Evolutionary conservation across 2,888 invertebrate species (phyloP), one percentile per base, ranked within the genome.

Genomic region (Itoplectis maculator): DNA sequence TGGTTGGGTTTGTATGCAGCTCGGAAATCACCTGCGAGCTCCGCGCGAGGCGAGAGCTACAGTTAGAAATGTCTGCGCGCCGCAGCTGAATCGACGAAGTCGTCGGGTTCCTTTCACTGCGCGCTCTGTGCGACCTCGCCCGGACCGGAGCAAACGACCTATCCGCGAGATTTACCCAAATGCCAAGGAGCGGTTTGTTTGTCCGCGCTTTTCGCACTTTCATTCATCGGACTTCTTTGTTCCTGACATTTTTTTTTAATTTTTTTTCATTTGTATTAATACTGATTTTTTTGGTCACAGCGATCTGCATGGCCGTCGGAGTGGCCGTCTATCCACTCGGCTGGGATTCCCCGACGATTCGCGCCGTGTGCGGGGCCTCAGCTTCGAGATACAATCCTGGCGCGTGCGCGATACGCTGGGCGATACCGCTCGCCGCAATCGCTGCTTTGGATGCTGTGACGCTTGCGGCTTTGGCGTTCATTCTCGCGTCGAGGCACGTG

Each of bases 371-470:
- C 90, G 98, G 98, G 0, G 95, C 96, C 11, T 95, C 96, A 0
- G 96, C 97, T 0, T 96, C 96, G 88, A 92, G 92, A 78, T 94
- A 93, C 89, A 92, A 94, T 89, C 91, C 95, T 90, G 99, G 98
- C 47, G 95, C 96, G 29, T 99, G 99, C 92, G 96, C 96, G 84
- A 95, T 99, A 74, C 95, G 98, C 89, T 98, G 98, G 98, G 98
- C 98, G 4, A 98, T 97, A 93, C 95, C 98, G 11, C 94, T 99
- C 88, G 98, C 98, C 6, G 96, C 97, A 81, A 98, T 99, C 83
- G 98, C 97, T 0, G 96, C 97, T 75, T 93, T 97, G 86, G 98
- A 98, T 92, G 97, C 97, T 72, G 94, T 96, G 70, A 97, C 98
- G 82, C 94, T 98, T 84, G 96, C 98, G 0, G 96, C 97, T 0